phyloP scores from a whole-genome alignment of 2,113 vertebrate genomes.

The Sapayoa aenigma region DNA sequence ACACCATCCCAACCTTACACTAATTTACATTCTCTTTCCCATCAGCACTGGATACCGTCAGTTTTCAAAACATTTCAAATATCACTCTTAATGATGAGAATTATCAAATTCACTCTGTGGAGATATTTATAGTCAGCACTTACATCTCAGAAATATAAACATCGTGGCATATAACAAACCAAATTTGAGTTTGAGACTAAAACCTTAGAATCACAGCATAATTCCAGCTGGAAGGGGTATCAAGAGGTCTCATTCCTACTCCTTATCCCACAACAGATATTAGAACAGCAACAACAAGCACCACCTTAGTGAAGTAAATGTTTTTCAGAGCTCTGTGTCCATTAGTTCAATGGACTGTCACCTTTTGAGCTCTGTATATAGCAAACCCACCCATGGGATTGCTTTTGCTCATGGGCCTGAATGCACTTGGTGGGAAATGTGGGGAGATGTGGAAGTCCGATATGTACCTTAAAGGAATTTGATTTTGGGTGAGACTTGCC shows the following conservation, averaged over 20 bases:
- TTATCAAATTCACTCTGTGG: neutral
- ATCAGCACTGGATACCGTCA: neutral
- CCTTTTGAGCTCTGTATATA: neutral
- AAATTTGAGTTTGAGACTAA: neutral
- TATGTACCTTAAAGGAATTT: neutral
- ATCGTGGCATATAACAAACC: neutral
- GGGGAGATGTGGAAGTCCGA: neutral
- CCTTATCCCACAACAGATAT: neutral
- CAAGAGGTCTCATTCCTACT: neutral
- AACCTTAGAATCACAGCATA: neutral
- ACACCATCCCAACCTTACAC: neutral
- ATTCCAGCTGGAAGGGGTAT: neutral
- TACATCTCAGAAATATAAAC: neutral
- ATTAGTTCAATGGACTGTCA: neutral
- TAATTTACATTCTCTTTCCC: neutral
- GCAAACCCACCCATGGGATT: neutral
- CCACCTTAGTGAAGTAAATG: neutral
- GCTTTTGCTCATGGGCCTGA: neutral
- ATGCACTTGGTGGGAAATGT: neutral
- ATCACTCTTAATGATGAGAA: neutral
- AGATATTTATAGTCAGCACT: neutral
- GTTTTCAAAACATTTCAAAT: no score
- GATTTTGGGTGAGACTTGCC: neutral
- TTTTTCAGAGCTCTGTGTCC: neutral
- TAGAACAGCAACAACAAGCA: neutral